phyloP scores from a whole-genome alignment of 2,797 vertebrate genomes.

The Caiman crocodilus region DNA sequence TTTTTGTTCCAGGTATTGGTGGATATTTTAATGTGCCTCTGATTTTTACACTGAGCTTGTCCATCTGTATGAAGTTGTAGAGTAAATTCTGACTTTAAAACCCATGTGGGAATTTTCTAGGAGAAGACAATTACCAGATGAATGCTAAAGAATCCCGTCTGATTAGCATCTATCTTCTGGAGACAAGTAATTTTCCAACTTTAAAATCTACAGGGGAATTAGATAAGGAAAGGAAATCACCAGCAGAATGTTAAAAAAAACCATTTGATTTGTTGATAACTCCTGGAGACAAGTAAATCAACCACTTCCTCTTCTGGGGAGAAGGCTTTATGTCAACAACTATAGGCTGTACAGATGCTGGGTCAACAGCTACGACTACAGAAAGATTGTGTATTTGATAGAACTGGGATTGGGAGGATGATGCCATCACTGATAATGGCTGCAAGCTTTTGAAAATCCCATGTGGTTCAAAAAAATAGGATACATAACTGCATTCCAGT shows the following conservation, averaged over 20 bases:
- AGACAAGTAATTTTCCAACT: neutral
- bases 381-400: neutral
- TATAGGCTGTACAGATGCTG: neutral
- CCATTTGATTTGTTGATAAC: constrained; percentile 2
- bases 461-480: neutral
- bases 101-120: neutral
- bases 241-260: neutral
- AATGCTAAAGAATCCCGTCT: neutral
- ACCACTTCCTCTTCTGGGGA: neutral
- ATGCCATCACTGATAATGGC: neutral
- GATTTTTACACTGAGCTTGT: constrained; percentile 18
- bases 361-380: neutral
- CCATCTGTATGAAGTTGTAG: neutral
- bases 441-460: neutral
- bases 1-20: neutral
- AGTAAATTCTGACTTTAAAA: constrained; percentile 7
- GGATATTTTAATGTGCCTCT: neutral
- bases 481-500: neutral
- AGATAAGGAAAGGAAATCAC: neutral
- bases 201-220: neutral
- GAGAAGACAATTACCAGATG: neutral
- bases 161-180: neutral
- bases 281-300: neutral
- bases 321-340: neutral
- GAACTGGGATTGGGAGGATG: neutral